Evolutionary conservation across 1,140 invertebrate genomes (phyloP).

Genomic region (Pemphigus obesinymphae): DNA sequence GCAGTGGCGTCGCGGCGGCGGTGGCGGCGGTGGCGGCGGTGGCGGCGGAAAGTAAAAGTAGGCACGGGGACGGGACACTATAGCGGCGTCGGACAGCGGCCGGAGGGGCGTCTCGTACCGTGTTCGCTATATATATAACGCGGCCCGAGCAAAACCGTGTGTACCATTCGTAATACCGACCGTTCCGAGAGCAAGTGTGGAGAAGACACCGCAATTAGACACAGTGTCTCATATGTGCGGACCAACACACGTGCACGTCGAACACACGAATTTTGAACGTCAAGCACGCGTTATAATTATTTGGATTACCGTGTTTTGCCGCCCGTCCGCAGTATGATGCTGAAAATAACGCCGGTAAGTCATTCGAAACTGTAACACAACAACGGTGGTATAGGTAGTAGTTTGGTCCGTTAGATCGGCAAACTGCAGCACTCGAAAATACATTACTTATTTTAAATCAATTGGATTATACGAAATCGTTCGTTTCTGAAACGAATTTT

Average conservation of each 20-base stretch:
- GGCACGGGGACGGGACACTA: not conserved
- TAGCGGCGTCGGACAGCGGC: not conserved
- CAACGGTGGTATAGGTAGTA: too few relatives aligned
- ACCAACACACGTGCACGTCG: not conserved
- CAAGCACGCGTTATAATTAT: not conserved
- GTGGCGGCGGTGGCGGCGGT: not conserved
- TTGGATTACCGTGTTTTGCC: not conserved
- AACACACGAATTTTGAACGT: too few relatives aligned
- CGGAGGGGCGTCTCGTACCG: not conserved
- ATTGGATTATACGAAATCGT: too few relatives aligned
- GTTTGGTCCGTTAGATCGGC: too few relatives aligned
- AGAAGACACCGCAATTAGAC: not conserved
- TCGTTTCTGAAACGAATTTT: too few relatives aligned
- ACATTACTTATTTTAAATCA: too few relatives aligned
- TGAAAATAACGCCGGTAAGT: slow-evolving; percentile 26
- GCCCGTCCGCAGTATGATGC: not conserved
- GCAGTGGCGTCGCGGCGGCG: not conserved
- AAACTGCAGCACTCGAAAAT: too few relatives aligned
- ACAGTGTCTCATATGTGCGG: not conserved
- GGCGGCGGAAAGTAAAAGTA: slow-evolving; percentile 17
- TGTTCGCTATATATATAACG: not conserved
- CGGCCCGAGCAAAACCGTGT: not conserved
- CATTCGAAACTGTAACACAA: not conserved
- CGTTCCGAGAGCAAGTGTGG: not conserved
- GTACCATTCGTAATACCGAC: slow-evolving; percentile 16